Evolutionary conservation across 1,140 invertebrate species (phyloP).

Genomic region (Habropoda laboriosa): DNA sequence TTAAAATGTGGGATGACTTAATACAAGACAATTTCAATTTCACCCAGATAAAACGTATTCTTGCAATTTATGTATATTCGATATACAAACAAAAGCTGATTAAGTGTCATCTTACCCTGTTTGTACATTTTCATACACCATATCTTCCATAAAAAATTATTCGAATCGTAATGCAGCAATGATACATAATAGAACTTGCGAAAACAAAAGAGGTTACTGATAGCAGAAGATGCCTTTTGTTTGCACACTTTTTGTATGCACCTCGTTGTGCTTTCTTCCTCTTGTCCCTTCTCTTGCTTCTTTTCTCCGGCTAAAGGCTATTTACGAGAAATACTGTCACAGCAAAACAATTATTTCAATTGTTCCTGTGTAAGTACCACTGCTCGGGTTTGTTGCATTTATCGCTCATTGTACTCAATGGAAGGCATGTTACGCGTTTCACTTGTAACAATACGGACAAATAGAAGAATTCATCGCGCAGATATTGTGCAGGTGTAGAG

Average conservation of each 20-base stretch:
- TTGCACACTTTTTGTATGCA: slow-evolving; percentile 19
- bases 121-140: slow-evolving; percentile 31
- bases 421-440: not conserved
- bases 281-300: slow-evolving; percentile 1
- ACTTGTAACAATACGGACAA: not conserved
- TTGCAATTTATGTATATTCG: not conserved
- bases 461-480: not conserved
- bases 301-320: not conserved
- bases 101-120: not conserved
- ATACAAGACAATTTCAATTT: no score
- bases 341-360: slow-evolving; percentile 34
- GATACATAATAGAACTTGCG: no score
- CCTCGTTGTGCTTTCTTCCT: slow-evolving; percentile 3
- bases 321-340: slow-evolving; percentile 1
- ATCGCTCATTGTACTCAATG: not conserved
- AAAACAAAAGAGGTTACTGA: not conserved
- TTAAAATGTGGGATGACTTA: no score
- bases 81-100: not conserved
- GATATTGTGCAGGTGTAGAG: no score
- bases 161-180: slow-evolving; percentile 32
- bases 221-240: slow-evolving; percentile 4
- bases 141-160: slow-evolving; percentile 59
- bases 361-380: not conserved
- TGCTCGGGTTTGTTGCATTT: not conserved
- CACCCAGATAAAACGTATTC: no score